Base-by-base conservation (phyloP, 2,888 invertebrate genomes). In the Ceraclea dissimilis region DNA sequence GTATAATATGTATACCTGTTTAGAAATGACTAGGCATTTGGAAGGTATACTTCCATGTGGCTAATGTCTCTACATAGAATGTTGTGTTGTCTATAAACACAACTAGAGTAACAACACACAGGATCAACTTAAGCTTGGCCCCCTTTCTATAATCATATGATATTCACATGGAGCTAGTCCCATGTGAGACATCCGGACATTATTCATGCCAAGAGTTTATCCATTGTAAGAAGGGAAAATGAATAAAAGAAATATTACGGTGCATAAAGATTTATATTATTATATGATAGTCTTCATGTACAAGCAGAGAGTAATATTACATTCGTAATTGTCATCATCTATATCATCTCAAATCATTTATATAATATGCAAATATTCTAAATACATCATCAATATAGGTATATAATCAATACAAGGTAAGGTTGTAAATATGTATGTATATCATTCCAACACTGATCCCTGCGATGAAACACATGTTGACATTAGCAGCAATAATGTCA, bases 201-300 rank as follows among this genome's bases (percentile, higher is more conserved):
- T n/a, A n/a, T n/a, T n/a, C n/a, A n/a, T n/a, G n/a, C n/a, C n/a
- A n/a, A n/a, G n/a, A n/a, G n/a, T n/a, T n/a, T n/a, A n/a, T n/a
- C n/a, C n/a, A n/a, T n/a, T n/a, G n/a, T n/a, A n/a, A n/a, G n/a
- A n/a, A n/a, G n/a, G n/a, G n/a, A n/a, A n/a, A n/a, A n/a, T n/a
- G n/a, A 54, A 54, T 34, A 54, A 1, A 55, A 16, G 11, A 18
- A 46, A 26, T 48, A 10, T 16, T 55, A 58, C 58, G 62, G 62
- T 62, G 62, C 62, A 62, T 60, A 60, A 61, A 60, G 58, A 60
- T 62, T 59, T 62, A 60, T 62, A 62, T 62, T 62, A 62, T 62
- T 56, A 58, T 62, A 58, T 62, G 60, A 62, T 62, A 58, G 60
- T 62, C 60, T 60, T 62, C 62, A 62, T 62, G 56, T 62, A 62